phyloP scores from a whole-genome alignment of 2,797 vertebrate genomes.

The Syngnathus rostellatus region DNA sequence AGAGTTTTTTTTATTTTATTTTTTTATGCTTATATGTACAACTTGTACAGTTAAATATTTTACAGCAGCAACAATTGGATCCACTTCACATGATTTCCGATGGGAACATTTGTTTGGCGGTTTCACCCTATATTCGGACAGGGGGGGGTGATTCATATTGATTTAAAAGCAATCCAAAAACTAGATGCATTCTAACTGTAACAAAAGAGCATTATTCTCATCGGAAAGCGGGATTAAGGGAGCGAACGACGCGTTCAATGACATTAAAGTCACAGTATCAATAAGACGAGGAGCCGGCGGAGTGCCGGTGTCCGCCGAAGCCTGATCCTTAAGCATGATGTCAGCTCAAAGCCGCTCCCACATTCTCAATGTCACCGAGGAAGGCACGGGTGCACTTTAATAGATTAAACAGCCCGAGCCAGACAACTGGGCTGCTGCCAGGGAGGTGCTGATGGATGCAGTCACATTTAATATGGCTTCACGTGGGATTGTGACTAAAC shows the following conservation, averaged over 20 bases:
- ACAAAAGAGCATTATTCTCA: conserved; percentile 18
- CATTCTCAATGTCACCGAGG: conserved; percentile 67
- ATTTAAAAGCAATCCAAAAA: not conserved
- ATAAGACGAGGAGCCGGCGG: conserved; percentile 63
- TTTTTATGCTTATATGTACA: too few species aligned
- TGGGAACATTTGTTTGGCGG: too few species aligned
- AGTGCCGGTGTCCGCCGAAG: conserved; percentile 64
- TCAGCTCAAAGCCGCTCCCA: conserved; percentile 71
- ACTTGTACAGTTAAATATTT: not conserved
- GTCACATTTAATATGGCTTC: conserved; percentile 62
- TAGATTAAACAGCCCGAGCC: conserved; percentile 68
- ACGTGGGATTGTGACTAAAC: conserved; percentile 34
- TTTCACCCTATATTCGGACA: too few species aligned
- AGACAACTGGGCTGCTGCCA: conserved; percentile 54
- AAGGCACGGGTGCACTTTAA: conserved; percentile 69
- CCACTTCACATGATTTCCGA: not conserved
- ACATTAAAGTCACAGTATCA: conserved; percentile 52
- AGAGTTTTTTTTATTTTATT: too few species aligned
- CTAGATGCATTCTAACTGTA: conserved; percentile 14
- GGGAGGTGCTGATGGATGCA: conserved; percentile 67
- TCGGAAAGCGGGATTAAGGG: conserved; percentile 26
- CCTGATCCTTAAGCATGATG: conserved; percentile 65
- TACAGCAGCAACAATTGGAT: too few species aligned
- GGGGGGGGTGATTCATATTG: not conserved
- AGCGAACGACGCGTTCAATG: conserved; percentile 35